Evolutionary conservation across 1,140 invertebrate species (phyloP).

Genomic region (Diabrotica virgifera): DNA sequence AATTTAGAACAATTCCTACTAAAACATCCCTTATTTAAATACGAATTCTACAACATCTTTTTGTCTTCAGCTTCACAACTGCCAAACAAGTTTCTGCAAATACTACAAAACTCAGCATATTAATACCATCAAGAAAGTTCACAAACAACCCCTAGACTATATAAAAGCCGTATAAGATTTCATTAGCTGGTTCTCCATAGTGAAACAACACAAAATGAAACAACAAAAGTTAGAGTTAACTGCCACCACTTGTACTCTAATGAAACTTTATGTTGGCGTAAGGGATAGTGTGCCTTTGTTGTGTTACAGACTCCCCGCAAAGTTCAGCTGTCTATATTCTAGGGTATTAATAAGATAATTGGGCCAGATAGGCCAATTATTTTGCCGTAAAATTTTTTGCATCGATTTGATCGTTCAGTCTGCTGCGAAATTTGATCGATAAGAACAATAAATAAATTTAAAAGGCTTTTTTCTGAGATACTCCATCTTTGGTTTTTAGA

Average conservation of each 20-base stretch:
- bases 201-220: conserved; percentile 14
- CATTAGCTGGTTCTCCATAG: conserved; percentile 15
- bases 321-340: conserved; percentile 14
- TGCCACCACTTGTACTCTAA: conserved; percentile 9
- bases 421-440: too few species aligned
- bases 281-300: background rate
- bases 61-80: too few species aligned
- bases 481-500: too few species aligned
- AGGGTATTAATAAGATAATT: conserved; percentile 11
- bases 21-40: too few species aligned
- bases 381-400: background rate
- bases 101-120: too few species aligned
- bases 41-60: too few species aligned
- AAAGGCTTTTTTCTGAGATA: too few species aligned
- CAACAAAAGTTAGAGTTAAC: conserved; percentile 21
- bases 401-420: too few species aligned
- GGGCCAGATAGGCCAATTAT: conserved; percentile 9
- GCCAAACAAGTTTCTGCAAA: too few species aligned
- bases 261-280: conserved; percentile 11
- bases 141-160: conserved; percentile 7
- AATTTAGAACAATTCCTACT: too few species aligned
- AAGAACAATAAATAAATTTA: too few species aligned
- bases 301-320: conserved; percentile 6
- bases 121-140: too few species aligned
- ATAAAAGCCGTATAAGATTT: conserved; percentile 16